phyloP scores from a whole-genome alignment of 2,113 vertebrate species.

The Spermophilus dauricus region DNA sequence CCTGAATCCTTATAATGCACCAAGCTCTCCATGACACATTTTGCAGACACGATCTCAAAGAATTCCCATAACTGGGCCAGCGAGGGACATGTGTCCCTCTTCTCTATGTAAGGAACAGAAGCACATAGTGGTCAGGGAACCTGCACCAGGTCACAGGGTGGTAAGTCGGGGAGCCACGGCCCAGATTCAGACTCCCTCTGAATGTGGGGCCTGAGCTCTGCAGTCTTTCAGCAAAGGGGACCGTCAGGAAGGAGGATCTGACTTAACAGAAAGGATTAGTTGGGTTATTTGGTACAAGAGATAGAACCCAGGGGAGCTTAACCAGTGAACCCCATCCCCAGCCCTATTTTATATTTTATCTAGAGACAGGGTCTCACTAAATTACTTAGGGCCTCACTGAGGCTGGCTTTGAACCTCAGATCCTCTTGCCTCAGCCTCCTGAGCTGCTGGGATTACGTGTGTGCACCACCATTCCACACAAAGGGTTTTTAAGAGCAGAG shows the following conservation, averaged over 20 bases:
- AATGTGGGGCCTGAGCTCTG: neutral
- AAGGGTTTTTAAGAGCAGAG: neutral
- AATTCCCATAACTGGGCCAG: neutral
- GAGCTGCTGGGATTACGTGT: no score
- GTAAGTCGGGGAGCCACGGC: neutral
- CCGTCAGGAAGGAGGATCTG: no score
- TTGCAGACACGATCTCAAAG: neutral
- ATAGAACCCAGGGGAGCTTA: no score
- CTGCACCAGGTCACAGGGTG: neutral
- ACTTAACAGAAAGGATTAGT: neutral
- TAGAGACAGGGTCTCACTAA: no score
- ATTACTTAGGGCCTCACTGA: no score
- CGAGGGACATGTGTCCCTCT: neutral
- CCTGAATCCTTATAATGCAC: neutral
- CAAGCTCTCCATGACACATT: neutral
- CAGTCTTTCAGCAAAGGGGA: neutral
- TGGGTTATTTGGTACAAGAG: no score
- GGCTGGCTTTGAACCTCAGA: no score
- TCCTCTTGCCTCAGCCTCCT: no score
- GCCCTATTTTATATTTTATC: no score
- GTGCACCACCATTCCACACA: no score
- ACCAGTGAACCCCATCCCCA: no score
- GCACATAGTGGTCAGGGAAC: neutral
- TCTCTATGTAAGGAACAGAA: neutral
- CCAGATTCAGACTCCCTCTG: neutral